Base-by-base conservation (phyloP, 2,797 vertebrate genomes). In the Melanotaenia pygmaea region DNA sequence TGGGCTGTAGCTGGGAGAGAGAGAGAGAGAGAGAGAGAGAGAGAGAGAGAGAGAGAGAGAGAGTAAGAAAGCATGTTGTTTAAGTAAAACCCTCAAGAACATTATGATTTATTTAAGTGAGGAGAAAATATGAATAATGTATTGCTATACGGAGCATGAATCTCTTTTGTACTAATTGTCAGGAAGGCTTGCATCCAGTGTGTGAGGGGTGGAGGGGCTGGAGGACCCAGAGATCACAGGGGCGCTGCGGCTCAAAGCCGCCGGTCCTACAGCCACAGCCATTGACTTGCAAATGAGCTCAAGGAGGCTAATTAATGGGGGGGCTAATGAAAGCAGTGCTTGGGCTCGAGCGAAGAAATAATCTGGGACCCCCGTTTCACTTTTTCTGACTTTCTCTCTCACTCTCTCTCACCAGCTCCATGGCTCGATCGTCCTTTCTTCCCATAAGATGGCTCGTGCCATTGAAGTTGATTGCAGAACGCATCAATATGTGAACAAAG, bases 221-320 rank as follows among this genome's bases (percentile, higher is more conserved):
- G 91, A 95, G 94, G 95, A 94, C 94, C 95, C 95, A 90, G 94
- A 97, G 96, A 97, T 98, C 96, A 97, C 95, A 97, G 96, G 90
- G 92, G 94, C 84, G 91, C 86, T 89, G 92, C 76, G 88, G 95
- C 97, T 97, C 96, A 97, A 97, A 98, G 96, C 96, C 94, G 90
- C 93, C 94, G 93, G 95, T 96, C 96, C 96, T 96, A 94, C 94
- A 97, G 95, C 95, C 96, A 96, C 95, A 94, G 94, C 91, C 95
- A 96, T 96, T 94, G 94, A 97, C 96, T 98, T 97, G 96, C 96
- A 98, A 98, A 98, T 98, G 96, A 97, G 96, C 96, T 96, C 94
- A 96, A 97, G 96, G 93, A 96, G 96, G 96, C 96, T 97, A 99
- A 99, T 98, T 98, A 97, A 97, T 96, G 93, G 94, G 82, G 83